phyloP scores from a whole-genome alignment of 2,797 vertebrate species.

The Etheostoma nigrum region DNA sequence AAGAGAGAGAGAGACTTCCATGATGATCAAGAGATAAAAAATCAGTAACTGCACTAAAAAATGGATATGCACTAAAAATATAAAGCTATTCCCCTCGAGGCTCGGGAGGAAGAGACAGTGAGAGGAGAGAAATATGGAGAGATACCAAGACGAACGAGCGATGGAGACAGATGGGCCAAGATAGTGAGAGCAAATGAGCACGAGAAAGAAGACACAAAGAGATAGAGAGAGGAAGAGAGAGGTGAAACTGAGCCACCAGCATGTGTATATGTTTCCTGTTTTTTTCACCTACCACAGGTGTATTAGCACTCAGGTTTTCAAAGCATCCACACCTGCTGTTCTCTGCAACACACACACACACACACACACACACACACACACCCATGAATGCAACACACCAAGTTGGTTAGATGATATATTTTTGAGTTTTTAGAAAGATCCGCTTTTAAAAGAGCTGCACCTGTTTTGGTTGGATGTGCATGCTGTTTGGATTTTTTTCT shows the following conservation, averaged over 20 bases:
- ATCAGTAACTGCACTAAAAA: conserved; percentile 75
- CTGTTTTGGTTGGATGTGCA: conserved; percentile 3
- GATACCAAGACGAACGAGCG: conserved; percentile 31
- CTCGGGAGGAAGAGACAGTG: conserved; percentile 34
- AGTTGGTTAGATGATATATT: neutral
- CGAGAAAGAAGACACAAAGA: conserved; percentile 32
- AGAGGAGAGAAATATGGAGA: conserved; percentile 44
- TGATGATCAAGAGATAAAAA: conserved; percentile 76
- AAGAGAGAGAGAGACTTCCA: conserved; percentile 48
- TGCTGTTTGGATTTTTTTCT: neutral
- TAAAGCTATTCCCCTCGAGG: conserved; percentile 64
- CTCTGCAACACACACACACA: conserved; percentile 7
- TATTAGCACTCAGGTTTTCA: conserved; percentile 38
- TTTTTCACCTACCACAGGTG: conserved; percentile 46
- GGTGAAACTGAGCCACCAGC: conserved; percentile 25
- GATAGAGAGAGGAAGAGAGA: conserved; percentile 6
- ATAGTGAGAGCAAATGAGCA: conserved; percentile 53
- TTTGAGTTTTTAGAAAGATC: conserved; percentile 6
- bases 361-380: neutral
- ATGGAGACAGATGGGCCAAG: conserved; percentile 66
- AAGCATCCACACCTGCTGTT: conserved; percentile 48
- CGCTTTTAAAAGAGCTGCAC: neutral
- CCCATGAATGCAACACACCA: neutral
- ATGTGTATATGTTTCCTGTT: conserved; percentile 5
- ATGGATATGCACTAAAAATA: conserved; percentile 77